Percentiles rank a stretch among this genome's conserved stretches.
These are phyloP conservation scores for human (Homo sapiens) DNA, from an alignment of 2,113 vertebrate genomes.

Conservation along the genomic window DNA sequence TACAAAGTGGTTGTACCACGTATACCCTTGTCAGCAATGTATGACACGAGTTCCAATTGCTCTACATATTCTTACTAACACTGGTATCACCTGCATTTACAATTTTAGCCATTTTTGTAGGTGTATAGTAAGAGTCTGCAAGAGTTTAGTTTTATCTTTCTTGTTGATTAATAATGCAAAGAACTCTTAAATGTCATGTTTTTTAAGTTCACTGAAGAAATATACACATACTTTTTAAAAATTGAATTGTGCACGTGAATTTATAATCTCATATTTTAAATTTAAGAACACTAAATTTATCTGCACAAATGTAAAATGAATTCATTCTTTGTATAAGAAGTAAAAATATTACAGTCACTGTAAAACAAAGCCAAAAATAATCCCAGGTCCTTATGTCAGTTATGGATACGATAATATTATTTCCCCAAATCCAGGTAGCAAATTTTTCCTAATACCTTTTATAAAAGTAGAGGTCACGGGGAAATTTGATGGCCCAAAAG, in stretches of 20 bases:
- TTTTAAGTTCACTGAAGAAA: neutral
- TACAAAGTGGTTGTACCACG: neutral
- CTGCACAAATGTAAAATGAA: neutral
- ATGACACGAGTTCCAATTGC: neutral
- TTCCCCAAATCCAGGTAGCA: neutral
- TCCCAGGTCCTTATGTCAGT: neutral
- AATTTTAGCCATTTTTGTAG: neutral
- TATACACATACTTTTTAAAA: neutral
- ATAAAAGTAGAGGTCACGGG: neutral
- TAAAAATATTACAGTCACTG: neutral
- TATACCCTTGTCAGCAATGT: neutral
- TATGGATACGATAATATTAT: neutral
- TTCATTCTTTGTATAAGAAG: neutral
- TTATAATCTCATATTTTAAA: neutral
- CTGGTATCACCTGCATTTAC: neutral
- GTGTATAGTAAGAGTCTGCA: neutral
- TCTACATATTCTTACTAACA: neutral
- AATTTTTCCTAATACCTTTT: neutral
- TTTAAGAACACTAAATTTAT: neutral
- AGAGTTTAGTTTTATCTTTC: neutral
- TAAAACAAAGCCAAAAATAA: neutral
- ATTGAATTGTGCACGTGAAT: too few relatives aligned
- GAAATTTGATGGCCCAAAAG: neutral
- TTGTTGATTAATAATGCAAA: neutral
- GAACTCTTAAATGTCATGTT: neutral